These are phyloP conservation scores for Leptinotarsa haldemani DNA, from an alignment of 2,888 invertebrate species.

Conservation along the genomic window DNA sequence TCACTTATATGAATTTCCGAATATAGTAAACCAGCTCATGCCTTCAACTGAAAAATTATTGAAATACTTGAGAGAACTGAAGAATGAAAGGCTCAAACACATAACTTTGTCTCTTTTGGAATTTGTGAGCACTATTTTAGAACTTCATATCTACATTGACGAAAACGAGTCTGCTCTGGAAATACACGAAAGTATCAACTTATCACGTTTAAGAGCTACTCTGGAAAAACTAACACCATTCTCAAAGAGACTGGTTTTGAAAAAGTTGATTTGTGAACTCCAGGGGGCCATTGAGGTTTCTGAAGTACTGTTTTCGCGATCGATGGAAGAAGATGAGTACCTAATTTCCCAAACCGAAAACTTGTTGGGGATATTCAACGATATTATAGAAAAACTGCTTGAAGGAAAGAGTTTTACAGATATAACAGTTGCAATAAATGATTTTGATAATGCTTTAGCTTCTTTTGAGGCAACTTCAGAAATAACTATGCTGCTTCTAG, in stretches of 20 bases:
- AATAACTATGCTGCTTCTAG: constrained; percentile 3
- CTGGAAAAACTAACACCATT: constrained; percentile 11
- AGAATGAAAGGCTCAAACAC: constrained; percentile 47
- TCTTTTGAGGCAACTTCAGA: constrained; percentile 7
- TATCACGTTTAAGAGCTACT: constrained; percentile 15
- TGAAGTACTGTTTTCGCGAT: constrained; percentile 26
- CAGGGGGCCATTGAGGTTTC: constrained; percentile 26
- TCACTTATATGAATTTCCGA: constrained; percentile 35
- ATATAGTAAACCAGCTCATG: constrained; percentile 38
- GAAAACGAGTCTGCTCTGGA: not conserved
- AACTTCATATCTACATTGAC: constrained; percentile 31
- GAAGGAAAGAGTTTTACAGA: not conserved
- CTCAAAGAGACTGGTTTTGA: constrained; percentile 14
- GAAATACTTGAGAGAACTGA: constrained; percentile 38
- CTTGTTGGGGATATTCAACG: constrained; percentile 25
- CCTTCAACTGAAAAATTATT: constrained; percentile 35
- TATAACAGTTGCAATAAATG: not conserved
- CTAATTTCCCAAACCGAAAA: constrained; percentile 32
- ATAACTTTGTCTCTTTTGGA: constrained; percentile 43
- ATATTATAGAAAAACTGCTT: not conserved
- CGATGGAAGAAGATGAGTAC: constrained; percentile 14
- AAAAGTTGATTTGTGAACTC: constrained; percentile 28
- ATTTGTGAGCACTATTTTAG: constrained; percentile 41
- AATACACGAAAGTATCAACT: constrained; percentile 13
- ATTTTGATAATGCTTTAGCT: not conserved